Base-by-base conservation (phyloP, 64 coral and sea anemone species). In the Montipora efflorescens region DNA sequence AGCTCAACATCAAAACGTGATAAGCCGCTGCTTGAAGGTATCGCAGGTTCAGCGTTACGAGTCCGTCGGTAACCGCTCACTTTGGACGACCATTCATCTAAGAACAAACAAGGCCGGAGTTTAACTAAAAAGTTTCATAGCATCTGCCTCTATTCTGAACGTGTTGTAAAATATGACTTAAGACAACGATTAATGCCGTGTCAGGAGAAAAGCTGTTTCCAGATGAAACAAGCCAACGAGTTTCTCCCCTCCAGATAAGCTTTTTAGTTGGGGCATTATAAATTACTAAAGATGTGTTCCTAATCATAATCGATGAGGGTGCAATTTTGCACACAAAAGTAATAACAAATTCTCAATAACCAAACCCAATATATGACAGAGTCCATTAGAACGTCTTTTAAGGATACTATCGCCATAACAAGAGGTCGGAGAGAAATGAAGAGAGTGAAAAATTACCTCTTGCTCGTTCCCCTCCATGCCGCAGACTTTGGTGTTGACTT, bases 1-100 rank as follows among this genome's bases (percentile, higher is more conserved):
- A 96, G 58, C 4, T 96, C 95, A 92, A 79, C 3, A 53, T 90
- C 87, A 87, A 80, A 53, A 59, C 12, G 58, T 23, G 67, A 71
- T n/a, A 51, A 44, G 22, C 62, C 67, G 62, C 18, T 71, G 62
- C 45, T 50, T 49, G 62, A 71, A 21, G 36, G 64, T 23, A 86
- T 64, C 11, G 19, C 45, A 71, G 64, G 82, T 10, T 86, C 82
- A 86, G 10, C 10, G n/a, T 70, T 2, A 13, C 47, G 64, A 22
- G 18, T 14, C 11, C 2, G n/a, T 4, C 68, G 4, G 36, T 49
- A 8, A 13, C 46, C 43, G 11, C 47, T 1, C 4, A 9, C 64
- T 48, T 22, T 86, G 18, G 19, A 10, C n/a, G 15, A 47, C 64
- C 64, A 72, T 5, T 84, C 44, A 84, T 71, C 82, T 86, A 43